Evolutionary conservation across 1,140 invertebrate species (phyloP).

Genomic region (Drosophila pectinifera): DNA sequence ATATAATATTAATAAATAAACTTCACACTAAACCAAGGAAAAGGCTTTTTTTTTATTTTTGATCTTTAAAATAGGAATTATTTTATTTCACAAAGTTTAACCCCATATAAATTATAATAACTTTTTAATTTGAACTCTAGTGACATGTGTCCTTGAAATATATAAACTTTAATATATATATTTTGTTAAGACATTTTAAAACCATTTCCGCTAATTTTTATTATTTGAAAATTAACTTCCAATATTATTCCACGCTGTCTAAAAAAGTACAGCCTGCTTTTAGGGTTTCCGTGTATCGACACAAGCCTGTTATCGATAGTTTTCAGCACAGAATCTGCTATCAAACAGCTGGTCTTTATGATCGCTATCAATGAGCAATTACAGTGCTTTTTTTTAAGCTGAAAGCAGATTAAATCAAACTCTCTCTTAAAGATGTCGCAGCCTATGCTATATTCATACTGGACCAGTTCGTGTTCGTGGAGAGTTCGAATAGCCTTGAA

Average conservation of each 20-base stretch:
- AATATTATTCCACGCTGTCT: not conserved
- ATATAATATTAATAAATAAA: slow-evolving; percentile 74
- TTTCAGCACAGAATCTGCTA: not conserved
- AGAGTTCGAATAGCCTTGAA: slow-evolving; percentile 95
- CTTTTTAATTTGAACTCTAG: too few species aligned
- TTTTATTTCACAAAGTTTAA: not conserved
- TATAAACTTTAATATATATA: rapidly evolving
- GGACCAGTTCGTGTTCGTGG: slow-evolving; percentile 95
- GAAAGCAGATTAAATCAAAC: not conserved
- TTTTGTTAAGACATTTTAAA: not conserved
- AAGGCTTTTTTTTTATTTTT: not conserved
- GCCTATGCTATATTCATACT: slow-evolving; percentile 94
- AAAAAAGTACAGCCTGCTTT: slow-evolving; percentile 24
- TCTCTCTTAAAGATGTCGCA: slow-evolving; percentile 61
- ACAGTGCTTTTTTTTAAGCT: too few species aligned
- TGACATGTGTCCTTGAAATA: not conserved
- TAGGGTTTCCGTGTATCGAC: not conserved
- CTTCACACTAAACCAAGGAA: slow-evolving; percentile 46
- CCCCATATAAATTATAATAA: not conserved
- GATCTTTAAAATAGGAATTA: too few species aligned
- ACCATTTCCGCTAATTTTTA: not conserved
- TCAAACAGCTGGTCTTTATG: slow-evolving; percentile 5
- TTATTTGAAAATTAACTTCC: not conserved
- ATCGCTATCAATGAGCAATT: not conserved
- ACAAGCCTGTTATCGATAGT: slow-evolving; percentile 16